Percentiles rank a stretch among this genome's conserved stretches.
These are phyloP conservation scores for Lemur catta DNA, from an alignment of 2,797 vertebrate species.

Conservation along the genomic window DNA sequence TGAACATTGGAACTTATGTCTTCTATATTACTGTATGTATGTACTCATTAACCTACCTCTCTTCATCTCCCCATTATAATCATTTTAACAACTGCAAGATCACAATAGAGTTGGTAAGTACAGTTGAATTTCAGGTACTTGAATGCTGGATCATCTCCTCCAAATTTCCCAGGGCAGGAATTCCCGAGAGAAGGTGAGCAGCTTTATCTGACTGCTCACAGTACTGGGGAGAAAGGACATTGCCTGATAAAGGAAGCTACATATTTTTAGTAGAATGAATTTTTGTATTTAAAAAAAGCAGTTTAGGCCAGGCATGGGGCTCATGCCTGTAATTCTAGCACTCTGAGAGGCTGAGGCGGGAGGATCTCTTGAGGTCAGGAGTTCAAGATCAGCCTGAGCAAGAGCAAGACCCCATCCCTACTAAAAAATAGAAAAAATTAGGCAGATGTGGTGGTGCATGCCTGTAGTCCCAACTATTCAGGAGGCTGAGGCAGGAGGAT, in stretches of 20 bases:
- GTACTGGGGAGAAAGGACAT: background rate
- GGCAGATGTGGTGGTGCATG: too few relatives aligned
- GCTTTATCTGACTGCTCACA: background rate
- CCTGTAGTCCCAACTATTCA: too few relatives aligned
- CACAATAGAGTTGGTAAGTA: background rate
- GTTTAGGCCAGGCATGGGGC: background rate
- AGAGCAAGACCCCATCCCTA: too few relatives aligned
- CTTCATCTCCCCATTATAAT: background rate
- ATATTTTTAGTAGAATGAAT: slow-evolving; percentile 20
- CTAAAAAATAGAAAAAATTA: too few relatives aligned
- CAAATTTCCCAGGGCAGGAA: background rate
- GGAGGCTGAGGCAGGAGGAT: too few relatives aligned
- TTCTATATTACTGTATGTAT: background rate
- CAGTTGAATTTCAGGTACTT: background rate
- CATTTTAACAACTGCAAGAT: background rate
- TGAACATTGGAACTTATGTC: background rate
- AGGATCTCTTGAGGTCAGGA: too few relatives aligned
- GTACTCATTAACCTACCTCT: background rate
- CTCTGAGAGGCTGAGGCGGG: too few relatives aligned
- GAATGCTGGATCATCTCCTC: background rate
- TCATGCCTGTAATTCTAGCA: too few relatives aligned
- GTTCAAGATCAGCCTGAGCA: too few relatives aligned
- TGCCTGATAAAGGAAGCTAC: background rate
- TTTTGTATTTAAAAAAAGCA: slow-evolving; percentile 36
- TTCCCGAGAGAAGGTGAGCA: background rate